Percentiles rank a stretch among this genome's conserved stretches.
Evolutionary conservation across 2,888 invertebrate species (phyloP).

Genomic region (Amphimallon solstitiale): DNA sequence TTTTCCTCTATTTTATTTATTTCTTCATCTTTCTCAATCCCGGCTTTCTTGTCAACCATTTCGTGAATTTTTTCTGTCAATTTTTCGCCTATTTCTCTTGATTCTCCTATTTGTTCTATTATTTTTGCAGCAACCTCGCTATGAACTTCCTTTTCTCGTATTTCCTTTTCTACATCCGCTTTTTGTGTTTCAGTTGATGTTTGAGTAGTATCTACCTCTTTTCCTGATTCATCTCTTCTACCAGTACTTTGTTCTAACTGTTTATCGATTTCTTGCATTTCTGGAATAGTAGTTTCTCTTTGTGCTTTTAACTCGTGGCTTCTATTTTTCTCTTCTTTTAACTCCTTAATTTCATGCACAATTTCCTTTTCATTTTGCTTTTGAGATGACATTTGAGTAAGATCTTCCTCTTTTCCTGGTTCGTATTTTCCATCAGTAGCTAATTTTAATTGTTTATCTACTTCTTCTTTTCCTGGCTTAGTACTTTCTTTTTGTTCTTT

Average conservation of each 20-base stretch:
- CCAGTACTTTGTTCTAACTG: too few species aligned
- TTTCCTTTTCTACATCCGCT: constrained; percentile 37
- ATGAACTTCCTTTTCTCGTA: too few species aligned
- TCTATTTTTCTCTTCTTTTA: constrained; percentile 42
- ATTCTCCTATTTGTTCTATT: constrained; percentile 39
- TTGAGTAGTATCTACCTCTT: constrained; percentile 39
- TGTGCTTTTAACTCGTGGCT: constrained; percentile 40
- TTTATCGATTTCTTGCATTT: neutral
- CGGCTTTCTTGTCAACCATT: constrained; percentile 44
- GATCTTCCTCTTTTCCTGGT: constrained; percentile 30
- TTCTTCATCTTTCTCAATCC: constrained; percentile 45
- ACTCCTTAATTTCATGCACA: constrained; percentile 36
- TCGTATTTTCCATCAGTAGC: constrained; percentile 24
- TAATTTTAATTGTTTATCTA: too few species aligned
- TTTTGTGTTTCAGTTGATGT: constrained; percentile 36
- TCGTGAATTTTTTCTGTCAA: constrained; percentile 42
- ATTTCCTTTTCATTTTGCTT: constrained; percentile 32
- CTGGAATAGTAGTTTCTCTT: constrained; percentile 41
- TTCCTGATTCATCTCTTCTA: too few species aligned
- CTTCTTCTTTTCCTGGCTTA: constrained; percentile 11
- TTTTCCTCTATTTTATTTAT: constrained; percentile 39
- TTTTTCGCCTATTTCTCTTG: constrained; percentile 37
- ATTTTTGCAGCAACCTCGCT: constrained; percentile 36
- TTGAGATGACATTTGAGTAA: too few species aligned
- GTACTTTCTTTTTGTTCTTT: constrained; percentile 41